Evolutionary conservation across 2,113 vertebrate species (phyloP), one percentile per base, ranked within the genome.

Genomic region (Gobio gobio): DNA sequence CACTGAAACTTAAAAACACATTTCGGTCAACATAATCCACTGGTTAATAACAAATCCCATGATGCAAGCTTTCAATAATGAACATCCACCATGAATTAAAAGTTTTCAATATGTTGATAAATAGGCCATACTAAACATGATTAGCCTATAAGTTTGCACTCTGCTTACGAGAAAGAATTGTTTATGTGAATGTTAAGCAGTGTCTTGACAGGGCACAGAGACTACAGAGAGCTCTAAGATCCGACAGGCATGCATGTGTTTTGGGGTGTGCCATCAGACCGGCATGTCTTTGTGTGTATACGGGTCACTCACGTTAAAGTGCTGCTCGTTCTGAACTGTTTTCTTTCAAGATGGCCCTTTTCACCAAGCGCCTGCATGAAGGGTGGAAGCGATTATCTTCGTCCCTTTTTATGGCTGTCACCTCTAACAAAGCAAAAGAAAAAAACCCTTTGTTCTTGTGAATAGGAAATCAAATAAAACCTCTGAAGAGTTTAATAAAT

Each of bases 221-320:
- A 40, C 66, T 54, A 51, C 24, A 87, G 54, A 83, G 76, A 83
- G 78, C 59, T 29, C 59, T 83, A 82, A 89, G 85, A 56, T 59
- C 90, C 87, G 83, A 91, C 84, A 74, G 85, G 91, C 88, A 87
- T 83, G 80, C 74, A 3, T 85, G 66, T 89, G 85, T 81, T 89
- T 90, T 85, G 63, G 83, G 43, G 18, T 84, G 47, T 75, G 54
- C 79, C 43, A n/a, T 45, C 29, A 58, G 59, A 61, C 80, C 70
- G 79, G 78, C 76, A 63, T 61, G 68, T 78, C 58, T 49, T 16
- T 89, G 87, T 84, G 85, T 83, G 74, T 26, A 64, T 79, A 78
- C 5, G 36, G 85, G 81, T 80, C 74, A 64, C 70, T 82, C 61
- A 47, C 78, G 58, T 81, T 86, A 40, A 83, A 83, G 81, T 72